Base-by-base conservation (phyloP, 2,888 invertebrate genomes). In the Zaprionus lineosus region DNA sequence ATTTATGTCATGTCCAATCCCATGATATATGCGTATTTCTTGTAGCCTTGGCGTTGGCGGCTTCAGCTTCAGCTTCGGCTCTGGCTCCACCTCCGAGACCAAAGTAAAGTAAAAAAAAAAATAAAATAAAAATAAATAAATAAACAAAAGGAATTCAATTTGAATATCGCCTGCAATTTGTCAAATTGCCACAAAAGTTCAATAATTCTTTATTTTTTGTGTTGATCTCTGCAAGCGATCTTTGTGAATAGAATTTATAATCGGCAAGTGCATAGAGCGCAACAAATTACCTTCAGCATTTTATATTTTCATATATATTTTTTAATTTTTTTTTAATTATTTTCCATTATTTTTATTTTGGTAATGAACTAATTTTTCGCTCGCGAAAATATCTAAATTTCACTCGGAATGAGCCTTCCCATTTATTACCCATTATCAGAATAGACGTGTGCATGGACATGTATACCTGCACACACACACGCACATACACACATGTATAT, bases 101-200 rank as follows among this genome's bases (percentile, higher is more conserved):
- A n/a, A n/a, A n/a, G 24, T 11, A 29, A 12, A 28, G 6, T n/a
- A 9, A 29, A 29, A 1, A 29, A 29, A 6, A 24, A 24, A 24
- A 8, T 21, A 21, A 3, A 21, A 5, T 5, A 3, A 19, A 24
- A 48, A 61, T 50, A 19, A 1, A 39, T 33, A 12, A 21, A 36
- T n/a, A 24, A 47, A 24, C 26, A 11, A 56, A 21, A n/a, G n/a
- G n/a, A n/a, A 28, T n/a, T 18, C 41, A 50, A 64, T 82, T 65
- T 68, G 46, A 62, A 71, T 75, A 74, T 83, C 63, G 50, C 75
- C 37, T 44, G 61, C 74, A 68, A 78, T 82, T 66, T 82, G 79
- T 78, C 83, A 77, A 72, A 53, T 39, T 62, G 61, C 56, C 39
- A 33, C 19, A 41, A 55, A 40, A 44, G 55, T 68, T 64, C 58